Base-by-base conservation (phyloP, 2,113 vertebrate genomes). In the Clarias macrocephalus region DNA sequence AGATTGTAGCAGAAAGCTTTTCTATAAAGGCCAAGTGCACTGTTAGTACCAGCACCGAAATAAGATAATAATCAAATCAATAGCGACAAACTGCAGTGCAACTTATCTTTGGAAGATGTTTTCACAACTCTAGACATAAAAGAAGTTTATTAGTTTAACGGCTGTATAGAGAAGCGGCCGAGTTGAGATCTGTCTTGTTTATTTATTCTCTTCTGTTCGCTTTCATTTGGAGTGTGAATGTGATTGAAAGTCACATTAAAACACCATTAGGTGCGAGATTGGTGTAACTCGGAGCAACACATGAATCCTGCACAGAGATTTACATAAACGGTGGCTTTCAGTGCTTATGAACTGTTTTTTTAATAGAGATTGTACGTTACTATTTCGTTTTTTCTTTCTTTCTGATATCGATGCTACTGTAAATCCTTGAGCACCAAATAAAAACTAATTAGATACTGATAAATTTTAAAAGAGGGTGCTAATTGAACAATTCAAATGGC, bases 171-270 rank as follows among this genome's bases (percentile, higher is more conserved):
- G 28, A 37, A 30, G 79, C 56, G 23, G 79, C 37, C 3, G 3
- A 33, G 16, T 37, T 80, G 21, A 60, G 37, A 60, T 80, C 57
- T 23, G 1, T 60, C 19, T 60, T 60, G 30, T 80, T 60, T 80
- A 37, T 60, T 80, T 60, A 12, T 80, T 3, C 12, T 60, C 0
- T 80, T 60, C 28, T 23, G 79, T 11, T 60, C 37, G 30, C 57
- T 60, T 80, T 80, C 30, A 80, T 80, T 80, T 13, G 30, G 30
- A 80, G 30, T 21, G 79, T 37, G 79, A 60, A 80, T 37, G 56
- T 80, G 79, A 80, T 80, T 2, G 79, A 80, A 80, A 80, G 57
- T 37, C 79, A 33, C 79, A 80, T 80, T 80, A 80, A 60, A 80
- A 80, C 0, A 19, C 79, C 56, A 80, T 80, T 80, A 60, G 79